phyloP scores from a whole-genome alignment of 2,797 vertebrate genomes.

The Pelobates cultripes region DNA sequence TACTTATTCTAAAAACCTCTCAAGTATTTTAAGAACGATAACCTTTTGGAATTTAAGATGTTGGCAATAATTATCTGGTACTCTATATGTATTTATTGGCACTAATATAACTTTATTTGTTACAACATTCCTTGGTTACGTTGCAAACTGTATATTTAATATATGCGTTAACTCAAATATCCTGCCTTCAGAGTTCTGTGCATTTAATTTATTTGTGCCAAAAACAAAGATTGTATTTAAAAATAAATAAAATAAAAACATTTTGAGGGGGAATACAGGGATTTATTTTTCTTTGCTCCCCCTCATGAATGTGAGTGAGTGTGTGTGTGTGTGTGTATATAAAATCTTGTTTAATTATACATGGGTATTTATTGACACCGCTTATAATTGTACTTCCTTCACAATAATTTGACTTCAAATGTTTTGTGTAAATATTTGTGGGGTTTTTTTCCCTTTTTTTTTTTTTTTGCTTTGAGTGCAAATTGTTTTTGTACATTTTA shows the following conservation, averaged over 20 bases:
- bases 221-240: conserved; percentile 62
- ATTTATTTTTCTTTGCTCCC: conserved; percentile 55
- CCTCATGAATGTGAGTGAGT: too few species aligned
- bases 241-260: too few species aligned
- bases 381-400: conserved; percentile 73
- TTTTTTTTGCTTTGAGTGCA: neutral
- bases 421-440: conserved; percentile 85
- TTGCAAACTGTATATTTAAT: conserved; percentile 59
- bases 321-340: conserved; percentile 62
- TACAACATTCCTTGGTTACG: conserved; percentile 69
- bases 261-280: conserved; percentile 53
- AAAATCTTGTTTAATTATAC: conserved; percentile 77
- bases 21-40: neutral
- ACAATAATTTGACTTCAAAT: conserved; percentile 75
- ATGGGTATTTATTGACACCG: conserved; percentile 88
- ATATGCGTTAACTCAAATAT: conserved; percentile 54
- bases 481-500: conserved; percentile 48
- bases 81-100: conserved; percentile 59
- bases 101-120: conserved; percentile 68
- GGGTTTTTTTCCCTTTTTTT: conserved; percentile 37
- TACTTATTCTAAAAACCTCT: too few species aligned
- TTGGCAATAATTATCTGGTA: conserved; percentile 55
- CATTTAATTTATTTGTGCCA: conserved; percentile 74
- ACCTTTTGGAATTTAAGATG: neutral
- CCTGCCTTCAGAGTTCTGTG: conserved; percentile 71